Evolutionary conservation across 2,888 invertebrate species (phyloP).

Genomic region (Tipula confusa): DNA sequence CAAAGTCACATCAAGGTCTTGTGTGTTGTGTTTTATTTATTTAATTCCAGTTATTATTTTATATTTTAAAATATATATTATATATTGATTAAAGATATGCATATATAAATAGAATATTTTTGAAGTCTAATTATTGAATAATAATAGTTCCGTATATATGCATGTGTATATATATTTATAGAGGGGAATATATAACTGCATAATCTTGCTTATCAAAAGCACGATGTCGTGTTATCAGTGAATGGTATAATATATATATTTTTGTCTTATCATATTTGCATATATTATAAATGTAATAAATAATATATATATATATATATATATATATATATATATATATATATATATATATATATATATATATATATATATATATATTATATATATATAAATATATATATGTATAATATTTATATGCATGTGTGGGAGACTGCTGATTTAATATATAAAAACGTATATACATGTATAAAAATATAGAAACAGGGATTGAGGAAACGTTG

Average conservation of each 20-base stretch:
- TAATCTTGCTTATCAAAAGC: background rate
- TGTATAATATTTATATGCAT: no score
- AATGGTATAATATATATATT: background rate
- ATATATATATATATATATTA: background rate
- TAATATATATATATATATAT: background rate
- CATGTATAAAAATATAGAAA: no score
- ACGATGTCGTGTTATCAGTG: background rate
- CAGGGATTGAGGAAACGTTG: conserved; percentile 29
- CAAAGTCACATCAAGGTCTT: conserved; percentile 32
- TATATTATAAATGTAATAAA: background rate
- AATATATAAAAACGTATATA: no score
- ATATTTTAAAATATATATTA: background rate
- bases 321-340: background rate
- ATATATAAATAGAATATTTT: background rate
- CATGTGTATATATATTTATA: no score
- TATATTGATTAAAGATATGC: no score
- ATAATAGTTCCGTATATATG: background rate
- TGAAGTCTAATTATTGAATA: background rate
- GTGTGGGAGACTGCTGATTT: no score
- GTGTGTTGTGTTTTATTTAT: background rate
- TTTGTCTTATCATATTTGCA: background rate
- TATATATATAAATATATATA: no score
- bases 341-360: background rate
- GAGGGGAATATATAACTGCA: background rate
- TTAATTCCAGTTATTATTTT: background rate